Conservation (phyloP, 2,888 invertebrate genomes). For the Idaea straminata region DNA sequence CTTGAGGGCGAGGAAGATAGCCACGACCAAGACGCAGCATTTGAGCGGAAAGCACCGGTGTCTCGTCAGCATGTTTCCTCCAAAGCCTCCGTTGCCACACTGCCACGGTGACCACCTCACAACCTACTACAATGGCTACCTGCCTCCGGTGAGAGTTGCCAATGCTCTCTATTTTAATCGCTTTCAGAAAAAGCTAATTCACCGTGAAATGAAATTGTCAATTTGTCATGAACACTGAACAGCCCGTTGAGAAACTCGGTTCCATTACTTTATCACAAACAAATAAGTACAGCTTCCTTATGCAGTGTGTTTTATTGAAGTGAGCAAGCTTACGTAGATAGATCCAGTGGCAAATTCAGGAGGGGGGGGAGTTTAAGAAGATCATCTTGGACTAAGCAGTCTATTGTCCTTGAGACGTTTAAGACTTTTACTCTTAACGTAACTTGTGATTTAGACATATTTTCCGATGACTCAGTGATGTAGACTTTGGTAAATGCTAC, state of each 20-base stretch:
- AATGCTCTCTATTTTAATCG: conserved; percentile 41
- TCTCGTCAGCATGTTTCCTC: conserved; percentile 54
- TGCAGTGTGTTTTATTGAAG: conserved; percentile 7
- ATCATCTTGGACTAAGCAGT: too few relatives aligned
- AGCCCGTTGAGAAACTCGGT: conserved; percentile 39
- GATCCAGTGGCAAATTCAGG: not conserved
- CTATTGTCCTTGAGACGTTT: too few relatives aligned
- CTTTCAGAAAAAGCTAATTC: conserved; percentile 50
- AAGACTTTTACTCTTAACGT: too few relatives aligned
- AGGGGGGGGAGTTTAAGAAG: not conserved
- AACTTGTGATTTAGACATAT: too few relatives aligned
- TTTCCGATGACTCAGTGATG: too few relatives aligned
- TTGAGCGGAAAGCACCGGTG: conserved; percentile 47
- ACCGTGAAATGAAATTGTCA: conserved; percentile 68
- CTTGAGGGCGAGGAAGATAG: conserved; percentile 43
- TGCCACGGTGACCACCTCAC: conserved; percentile 35
- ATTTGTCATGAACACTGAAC: conserved; percentile 44
- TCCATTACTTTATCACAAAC: conserved; percentile 30
- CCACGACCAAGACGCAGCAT: conserved; percentile 51
- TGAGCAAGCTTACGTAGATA: not conserved
- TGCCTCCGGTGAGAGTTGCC: conserved; percentile 48
- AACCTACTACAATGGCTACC: conserved; percentile 56
- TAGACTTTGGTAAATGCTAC: too few relatives aligned
- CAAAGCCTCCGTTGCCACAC: conserved; percentile 44
- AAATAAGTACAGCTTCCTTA: conserved; percentile 7